Evolutionary conservation across 2,888 invertebrate genomes (phyloP).

Genomic region (Plebejus melissa): DNA sequence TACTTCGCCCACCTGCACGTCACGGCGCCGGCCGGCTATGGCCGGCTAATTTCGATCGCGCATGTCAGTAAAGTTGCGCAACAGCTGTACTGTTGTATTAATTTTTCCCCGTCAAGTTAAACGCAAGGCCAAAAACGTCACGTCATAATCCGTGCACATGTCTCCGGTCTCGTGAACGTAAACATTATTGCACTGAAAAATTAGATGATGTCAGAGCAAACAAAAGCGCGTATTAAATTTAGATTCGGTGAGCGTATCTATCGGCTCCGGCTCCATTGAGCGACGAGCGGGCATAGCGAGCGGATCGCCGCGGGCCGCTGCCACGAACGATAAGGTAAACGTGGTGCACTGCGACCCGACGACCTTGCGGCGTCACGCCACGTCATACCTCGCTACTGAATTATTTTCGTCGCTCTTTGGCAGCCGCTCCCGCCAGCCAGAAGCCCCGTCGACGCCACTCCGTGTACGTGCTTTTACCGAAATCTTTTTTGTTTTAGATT

Average conservation of each 20-base stretch:
- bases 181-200: constrained; percentile 71
- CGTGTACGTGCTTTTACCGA: constrained; percentile 44
- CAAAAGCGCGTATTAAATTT: constrained; percentile 71
- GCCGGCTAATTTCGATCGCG: constrained; percentile 41
- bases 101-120: constrained; percentile 36
- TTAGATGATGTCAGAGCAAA: constrained; percentile 75
- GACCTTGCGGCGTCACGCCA: constrained; percentile 71
- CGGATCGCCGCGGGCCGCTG: constrained; percentile 70
- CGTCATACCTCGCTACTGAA: constrained; percentile 67
- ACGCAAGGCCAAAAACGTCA: constrained; percentile 44
- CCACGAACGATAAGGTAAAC: constrained; percentile 68
- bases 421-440: constrained; percentile 55
- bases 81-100: constrained; percentile 36
- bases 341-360: constrained; percentile 41
- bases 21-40: constrained; percentile 43
- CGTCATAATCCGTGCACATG: constrained; percentile 51
- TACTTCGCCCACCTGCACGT: constrained; percentile 42
- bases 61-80: constrained; percentile 44
- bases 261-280: constrained; percentile 67
- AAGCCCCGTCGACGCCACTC: constrained; percentile 48
- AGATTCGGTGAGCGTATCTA: constrained; percentile 66
- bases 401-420: constrained; percentile 76
- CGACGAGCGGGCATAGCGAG: constrained; percentile 74
- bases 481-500: constrained; percentile 81
- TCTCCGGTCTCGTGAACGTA: constrained; percentile 59